These are phyloP conservation scores for Alethe castanea DNA, from an alignment of 2,113 vertebrate genomes.

Conservation along the genomic window DNA sequence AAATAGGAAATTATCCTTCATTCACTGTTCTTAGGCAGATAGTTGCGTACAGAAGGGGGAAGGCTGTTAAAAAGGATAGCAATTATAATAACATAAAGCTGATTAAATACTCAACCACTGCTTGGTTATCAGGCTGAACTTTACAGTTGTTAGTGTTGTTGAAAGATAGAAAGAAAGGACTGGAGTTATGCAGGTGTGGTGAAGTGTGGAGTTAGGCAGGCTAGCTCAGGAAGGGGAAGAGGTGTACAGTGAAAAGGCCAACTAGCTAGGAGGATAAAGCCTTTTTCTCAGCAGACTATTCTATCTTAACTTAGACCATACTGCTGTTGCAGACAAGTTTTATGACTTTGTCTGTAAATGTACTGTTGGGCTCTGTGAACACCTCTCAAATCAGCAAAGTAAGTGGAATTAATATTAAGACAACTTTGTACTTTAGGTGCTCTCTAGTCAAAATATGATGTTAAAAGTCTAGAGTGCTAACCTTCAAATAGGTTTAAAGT, in stretches of 20 bases:
- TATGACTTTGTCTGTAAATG: background rate
- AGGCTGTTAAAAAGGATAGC: background rate
- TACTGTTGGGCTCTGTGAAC: background rate
- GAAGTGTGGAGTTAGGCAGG: background rate
- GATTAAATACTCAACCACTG: background rate
- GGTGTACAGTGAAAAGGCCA: background rate
- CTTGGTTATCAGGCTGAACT: background rate
- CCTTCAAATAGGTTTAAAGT: background rate
- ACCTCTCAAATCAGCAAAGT: background rate
- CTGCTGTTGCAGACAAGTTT: background rate
- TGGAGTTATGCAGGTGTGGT: background rate
- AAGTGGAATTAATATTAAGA: background rate
- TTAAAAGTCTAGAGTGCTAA: background rate
- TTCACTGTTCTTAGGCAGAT: background rate
- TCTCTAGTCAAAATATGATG: background rate
- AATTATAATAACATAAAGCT: background rate
- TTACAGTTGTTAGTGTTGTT: background rate
- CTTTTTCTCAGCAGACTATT: background rate
- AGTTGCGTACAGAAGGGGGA: background rate
- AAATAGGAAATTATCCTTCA: background rate
- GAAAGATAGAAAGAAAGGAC: background rate
- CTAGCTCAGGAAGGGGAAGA: background rate
- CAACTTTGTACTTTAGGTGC: background rate
- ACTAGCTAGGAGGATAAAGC: background rate
- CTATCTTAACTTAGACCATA: background rate